Percentiles rank a stretch among this genome's conserved stretches.
Conservation (phyloP, 2,113 vertebrate species). For the Tilapia sparmanii region DNA sequence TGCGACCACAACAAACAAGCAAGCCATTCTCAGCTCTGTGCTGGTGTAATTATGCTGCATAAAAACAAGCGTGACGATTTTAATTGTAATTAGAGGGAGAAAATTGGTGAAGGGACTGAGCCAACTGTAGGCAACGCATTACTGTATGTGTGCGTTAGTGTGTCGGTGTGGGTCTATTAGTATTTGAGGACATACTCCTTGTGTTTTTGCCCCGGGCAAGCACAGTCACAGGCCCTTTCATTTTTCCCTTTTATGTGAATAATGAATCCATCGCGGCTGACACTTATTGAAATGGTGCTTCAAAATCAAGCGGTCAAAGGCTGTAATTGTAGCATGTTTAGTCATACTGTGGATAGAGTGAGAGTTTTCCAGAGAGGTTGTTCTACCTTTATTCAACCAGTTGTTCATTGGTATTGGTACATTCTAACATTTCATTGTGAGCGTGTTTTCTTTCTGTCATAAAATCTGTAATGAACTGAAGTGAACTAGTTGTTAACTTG, state of each 20-base stretch:
- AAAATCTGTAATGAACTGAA: background rate
- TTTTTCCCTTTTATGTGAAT: slow-evolving; percentile 28
- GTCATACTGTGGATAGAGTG: slow-evolving; percentile 20
- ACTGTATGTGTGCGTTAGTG: background rate
- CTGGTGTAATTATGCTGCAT: slow-evolving; percentile 27
- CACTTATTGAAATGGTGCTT: slow-evolving; percentile 26
- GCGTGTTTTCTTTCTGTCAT: slow-evolving; percentile 31
- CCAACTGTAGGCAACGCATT: slow-evolving; percentile 2
- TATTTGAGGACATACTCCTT: background rate
- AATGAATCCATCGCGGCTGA: slow-evolving; percentile 4
- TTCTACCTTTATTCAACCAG: slow-evolving; percentile 11
- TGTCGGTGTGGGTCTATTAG: background rate
- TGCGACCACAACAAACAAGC: slow-evolving; percentile 52
- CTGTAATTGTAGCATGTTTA: slow-evolving; percentile 16
- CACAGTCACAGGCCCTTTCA: slow-evolving; percentile 8
- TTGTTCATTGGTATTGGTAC: slow-evolving; percentile 39
- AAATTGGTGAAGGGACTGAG: slow-evolving; percentile 29
- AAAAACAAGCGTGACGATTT: slow-evolving; percentile 60
- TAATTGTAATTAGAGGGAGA: slow-evolving; percentile 63
- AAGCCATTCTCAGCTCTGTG: slow-evolving; percentile 43
- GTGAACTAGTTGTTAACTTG: background rate
- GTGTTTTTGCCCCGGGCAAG: background rate
- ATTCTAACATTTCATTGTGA: slow-evolving; percentile 30
- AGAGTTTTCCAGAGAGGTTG: slow-evolving; percentile 1
- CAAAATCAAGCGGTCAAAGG: slow-evolving; percentile 21